phyloP scores from a whole-genome alignment of 2,888 invertebrate genomes.

The Scelioninae gen. 1 region DNA sequence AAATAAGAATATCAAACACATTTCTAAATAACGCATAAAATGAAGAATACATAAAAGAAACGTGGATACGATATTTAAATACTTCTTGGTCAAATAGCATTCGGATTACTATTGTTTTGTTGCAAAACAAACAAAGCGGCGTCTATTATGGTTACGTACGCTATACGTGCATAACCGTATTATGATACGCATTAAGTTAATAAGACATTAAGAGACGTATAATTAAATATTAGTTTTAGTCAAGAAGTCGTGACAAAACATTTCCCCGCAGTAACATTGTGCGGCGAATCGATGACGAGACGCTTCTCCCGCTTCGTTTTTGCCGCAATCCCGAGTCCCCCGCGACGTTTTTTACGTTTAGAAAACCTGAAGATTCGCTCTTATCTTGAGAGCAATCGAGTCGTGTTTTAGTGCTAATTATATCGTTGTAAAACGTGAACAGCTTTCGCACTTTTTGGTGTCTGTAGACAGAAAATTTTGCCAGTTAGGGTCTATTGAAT shows the following conservation, averaged over 20 bases:
- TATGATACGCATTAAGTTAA: conserved; percentile 16
- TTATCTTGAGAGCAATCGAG: conserved; percentile 27
- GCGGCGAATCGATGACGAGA: conserved; percentile 51
- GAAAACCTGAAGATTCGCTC: conserved; percentile 41
- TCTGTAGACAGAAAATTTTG: too few species aligned
- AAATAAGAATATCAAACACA: too few species aligned
- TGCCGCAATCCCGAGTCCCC: not conserved
- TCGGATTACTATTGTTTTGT: conserved; percentile 8
- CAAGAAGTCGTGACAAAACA: conserved; percentile 53
- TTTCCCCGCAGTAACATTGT: conserved; percentile 37
- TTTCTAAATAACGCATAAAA: too few species aligned
- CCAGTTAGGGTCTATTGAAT: too few species aligned
- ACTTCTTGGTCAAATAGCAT: conserved; percentile 18
- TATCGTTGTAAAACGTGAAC: too few species aligned
- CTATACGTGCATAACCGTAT: not conserved
- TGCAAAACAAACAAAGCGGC: conserved; percentile 34
- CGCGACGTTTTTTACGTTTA: conserved; percentile 32
- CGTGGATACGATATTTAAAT: too few species aligned
- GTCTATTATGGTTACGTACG: conserved; percentile 27
- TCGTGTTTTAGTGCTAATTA: too few species aligned
- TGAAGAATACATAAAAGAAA: too few species aligned
- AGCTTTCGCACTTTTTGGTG: too few species aligned
- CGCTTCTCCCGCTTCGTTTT: conserved; percentile 41
- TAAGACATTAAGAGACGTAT: conserved; percentile 50
- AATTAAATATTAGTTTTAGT: conserved; percentile 62